Evolutionary conservation across 2,113 vertebrate species (phyloP), one percentile per base, ranked within the genome.

Genomic region (Sitta europaea): DNA sequence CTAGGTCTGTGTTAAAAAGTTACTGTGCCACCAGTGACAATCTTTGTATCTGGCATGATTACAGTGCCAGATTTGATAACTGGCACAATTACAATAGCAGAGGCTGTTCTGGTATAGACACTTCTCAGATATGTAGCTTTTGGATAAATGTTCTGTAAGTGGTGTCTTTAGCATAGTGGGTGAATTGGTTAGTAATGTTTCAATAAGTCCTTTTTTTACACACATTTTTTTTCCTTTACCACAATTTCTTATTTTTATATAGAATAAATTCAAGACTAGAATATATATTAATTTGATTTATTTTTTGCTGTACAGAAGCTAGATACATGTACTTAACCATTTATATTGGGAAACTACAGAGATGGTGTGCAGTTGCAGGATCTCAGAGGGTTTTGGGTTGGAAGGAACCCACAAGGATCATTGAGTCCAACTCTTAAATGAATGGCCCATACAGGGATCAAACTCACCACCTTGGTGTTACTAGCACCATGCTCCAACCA

Each of bases 331-430:
- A 33, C 9, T 58, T 61, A 58, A 55, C 5, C 33, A 85, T 33
- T n/a, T 35, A 16, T 38, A 33, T 4, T 23, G 25, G 20, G 35
- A 81, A 87, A 18, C 10, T 5, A 42, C n/a, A 35, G 19, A 47
- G 47, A 45, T n/a, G n/a, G n/a, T 8, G 25, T 3, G 19, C 3
- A 31, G 6, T 33, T 2, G 0, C 9, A 43, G 14, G 17, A 35
- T 33, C 36, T 27, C 53, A 43, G 36, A 25, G 51, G 14, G 10
- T 20, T 31, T 40, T 66, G 25, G 23, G 21, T 27, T 43, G 36
- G 25, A 75, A 50, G 61, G 25, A 66, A 13, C 7, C 25, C 51
- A 42, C 25, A 9, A 31, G 35, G 10, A 57, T 21, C 16, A 31
- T 21, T 0, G 1, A 58, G 16, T 11, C 31, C 25, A 21, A 1